These are phyloP conservation scores for Apotomis turbidana DNA, from an alignment of 2,888 invertebrate species.

Conservation along the genomic window DNA sequence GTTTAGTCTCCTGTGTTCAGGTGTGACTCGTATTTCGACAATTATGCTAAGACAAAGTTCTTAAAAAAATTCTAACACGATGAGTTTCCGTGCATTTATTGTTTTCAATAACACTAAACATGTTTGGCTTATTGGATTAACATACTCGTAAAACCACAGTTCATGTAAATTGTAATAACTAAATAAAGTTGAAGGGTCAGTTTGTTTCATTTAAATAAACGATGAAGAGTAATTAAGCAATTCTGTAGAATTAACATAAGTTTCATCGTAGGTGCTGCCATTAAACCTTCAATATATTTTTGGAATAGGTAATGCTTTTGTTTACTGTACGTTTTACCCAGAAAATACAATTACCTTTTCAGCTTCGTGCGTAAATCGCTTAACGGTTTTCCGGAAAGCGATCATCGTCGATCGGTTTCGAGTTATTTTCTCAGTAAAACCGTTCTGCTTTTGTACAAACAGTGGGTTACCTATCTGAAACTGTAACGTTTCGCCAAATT, in stretches of 20 bases:
- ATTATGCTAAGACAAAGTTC: too few species aligned
- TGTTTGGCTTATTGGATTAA: too few species aligned
- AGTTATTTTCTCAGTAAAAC: not conserved
- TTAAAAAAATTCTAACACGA: too few species aligned
- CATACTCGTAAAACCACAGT: not conserved
- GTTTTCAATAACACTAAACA: too few species aligned
- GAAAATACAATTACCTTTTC: slow-evolving; percentile 5
- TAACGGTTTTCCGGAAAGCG: not conserved
- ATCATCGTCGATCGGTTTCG: not conserved
- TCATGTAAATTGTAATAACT: not conserved
- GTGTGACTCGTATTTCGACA: too few species aligned
- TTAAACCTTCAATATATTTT: not conserved
- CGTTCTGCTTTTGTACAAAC: not conserved
- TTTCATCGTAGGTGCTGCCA: not conserved
- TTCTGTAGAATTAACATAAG: not conserved
- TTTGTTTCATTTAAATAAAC: not conserved
- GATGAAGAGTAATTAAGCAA: not conserved
- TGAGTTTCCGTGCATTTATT: too few species aligned
- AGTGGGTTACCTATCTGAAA: not conserved
- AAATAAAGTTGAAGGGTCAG: not conserved
- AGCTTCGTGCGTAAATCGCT: not conserved
- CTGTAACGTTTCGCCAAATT: too few species aligned
- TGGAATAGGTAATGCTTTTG: not conserved
- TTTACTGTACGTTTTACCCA: not conserved
- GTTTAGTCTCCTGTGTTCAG: too few species aligned